Conservation (phyloP, 2,797 vertebrate species). For the Florisuga fusca region DNA sequence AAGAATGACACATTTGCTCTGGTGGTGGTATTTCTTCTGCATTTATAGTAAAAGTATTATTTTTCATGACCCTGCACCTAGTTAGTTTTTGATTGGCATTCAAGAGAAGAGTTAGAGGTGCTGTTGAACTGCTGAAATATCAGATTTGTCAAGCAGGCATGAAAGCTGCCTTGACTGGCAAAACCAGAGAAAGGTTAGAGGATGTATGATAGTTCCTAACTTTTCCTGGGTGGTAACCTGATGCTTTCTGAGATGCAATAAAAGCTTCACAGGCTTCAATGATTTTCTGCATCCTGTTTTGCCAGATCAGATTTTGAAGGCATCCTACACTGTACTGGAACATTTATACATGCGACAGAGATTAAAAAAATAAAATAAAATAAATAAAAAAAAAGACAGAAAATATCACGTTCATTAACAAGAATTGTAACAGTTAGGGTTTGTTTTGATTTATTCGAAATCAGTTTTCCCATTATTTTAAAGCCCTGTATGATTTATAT, state of each 20-base stretch:
- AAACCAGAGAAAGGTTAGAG: not conserved
- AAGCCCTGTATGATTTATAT: not conserved
- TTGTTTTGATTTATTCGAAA: not conserved
- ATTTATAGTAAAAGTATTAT: not conserved
- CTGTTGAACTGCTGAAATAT: not conserved
- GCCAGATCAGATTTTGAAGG: not conserved
- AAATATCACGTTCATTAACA: not conserved
- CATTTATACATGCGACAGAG: not conserved
- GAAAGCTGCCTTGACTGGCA: not conserved
- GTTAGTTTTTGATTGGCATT: not conserved
- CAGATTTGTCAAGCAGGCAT: not conserved
- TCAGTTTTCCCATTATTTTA: not conserved
- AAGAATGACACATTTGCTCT: not conserved
- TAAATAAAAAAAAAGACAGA: not conserved
- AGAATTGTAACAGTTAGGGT: not conserved
- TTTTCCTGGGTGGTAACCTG: not conserved
- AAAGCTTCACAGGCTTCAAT: not conserved
- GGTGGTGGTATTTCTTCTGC: not conserved
- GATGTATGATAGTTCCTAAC: not conserved
- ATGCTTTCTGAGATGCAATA: not conserved
- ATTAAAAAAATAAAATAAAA: not conserved
- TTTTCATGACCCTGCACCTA: not conserved
- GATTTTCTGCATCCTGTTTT: not conserved
- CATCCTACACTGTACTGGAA: not conserved
- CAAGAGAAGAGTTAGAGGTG: not conserved